Evolutionary conservation across 1,140 invertebrate species (phyloP).

Genomic region (Drosophila kepulauana): DNA sequence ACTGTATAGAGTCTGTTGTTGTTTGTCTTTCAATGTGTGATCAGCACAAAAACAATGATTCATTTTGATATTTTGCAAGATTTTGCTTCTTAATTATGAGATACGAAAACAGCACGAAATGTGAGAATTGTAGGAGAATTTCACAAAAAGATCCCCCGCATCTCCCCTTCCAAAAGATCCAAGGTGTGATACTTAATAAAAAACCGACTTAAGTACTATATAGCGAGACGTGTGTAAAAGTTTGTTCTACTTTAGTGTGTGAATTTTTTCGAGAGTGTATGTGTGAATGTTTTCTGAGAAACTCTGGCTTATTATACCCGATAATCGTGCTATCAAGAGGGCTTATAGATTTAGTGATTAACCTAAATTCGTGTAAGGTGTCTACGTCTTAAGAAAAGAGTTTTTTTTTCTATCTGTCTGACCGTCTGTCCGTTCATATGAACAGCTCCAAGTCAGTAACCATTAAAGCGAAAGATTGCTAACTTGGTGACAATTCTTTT

Average conservation of each 20-base stretch:
- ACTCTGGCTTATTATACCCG: constrained; percentile 30
- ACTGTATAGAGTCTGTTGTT: constrained; percentile 22
- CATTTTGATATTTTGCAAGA: constrained; percentile 76
- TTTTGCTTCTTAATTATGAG: constrained; percentile 77
- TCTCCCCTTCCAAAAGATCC: not conserved
- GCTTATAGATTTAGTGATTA: too few relatives aligned
- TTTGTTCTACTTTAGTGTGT: constrained; percentile 63
- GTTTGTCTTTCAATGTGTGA: not conserved
- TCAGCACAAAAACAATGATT: constrained; percentile 37
- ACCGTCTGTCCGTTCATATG: too few relatives aligned
- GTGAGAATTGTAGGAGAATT: constrained; percentile 70
- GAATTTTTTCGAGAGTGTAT: not conserved
- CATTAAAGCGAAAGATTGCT: too few relatives aligned
- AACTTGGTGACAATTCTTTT: too few relatives aligned
- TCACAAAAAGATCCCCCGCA: constrained; percentile 41
- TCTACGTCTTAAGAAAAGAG: too few relatives aligned
- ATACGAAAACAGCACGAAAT: constrained; percentile 67
- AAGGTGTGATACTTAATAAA: constrained; percentile 69
- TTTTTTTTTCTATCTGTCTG: too few relatives aligned
- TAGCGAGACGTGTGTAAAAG: constrained; percentile 10
- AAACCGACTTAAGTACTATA: constrained; percentile 21
- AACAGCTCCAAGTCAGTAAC: too few relatives aligned
- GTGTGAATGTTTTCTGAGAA: constrained; percentile 60
- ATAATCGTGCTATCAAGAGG: too few relatives aligned
- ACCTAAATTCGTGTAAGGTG: too few relatives aligned